Percentiles rank a stretch among this genome's conserved stretches.
Conservation (phyloP, 1,140 invertebrate species). For the Artemia franciscana region DNA sequence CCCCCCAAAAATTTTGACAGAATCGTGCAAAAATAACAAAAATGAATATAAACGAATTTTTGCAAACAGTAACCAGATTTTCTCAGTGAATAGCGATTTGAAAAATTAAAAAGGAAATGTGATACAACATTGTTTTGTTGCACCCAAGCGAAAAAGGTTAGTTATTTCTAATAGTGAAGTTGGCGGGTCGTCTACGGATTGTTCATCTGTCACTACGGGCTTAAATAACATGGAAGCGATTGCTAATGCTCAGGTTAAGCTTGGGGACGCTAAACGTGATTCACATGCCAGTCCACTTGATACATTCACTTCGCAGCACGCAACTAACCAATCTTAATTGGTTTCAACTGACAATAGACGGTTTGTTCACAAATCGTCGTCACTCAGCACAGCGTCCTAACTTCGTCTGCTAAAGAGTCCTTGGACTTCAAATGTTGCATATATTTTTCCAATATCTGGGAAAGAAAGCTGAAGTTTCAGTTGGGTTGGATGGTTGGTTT, state of each 20-base stretch:
- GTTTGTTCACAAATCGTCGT: no score
- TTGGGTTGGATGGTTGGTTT: not conserved
- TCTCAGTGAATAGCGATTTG: not conserved
- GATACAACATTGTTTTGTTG: not conserved
- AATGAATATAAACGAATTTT: not conserved
- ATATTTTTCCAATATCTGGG: no score
- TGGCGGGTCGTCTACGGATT: not conserved
- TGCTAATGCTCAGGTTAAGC: no score
- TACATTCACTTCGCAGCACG: no score
- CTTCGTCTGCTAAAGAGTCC: no score
- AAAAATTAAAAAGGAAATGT: not conserved
- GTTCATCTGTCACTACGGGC: not conserved
- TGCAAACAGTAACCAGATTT: not conserved
- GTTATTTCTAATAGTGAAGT: not conserved
- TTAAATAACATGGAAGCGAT: not conserved
- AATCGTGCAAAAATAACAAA: not conserved
- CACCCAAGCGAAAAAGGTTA: not conserved
- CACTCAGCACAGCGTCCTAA: no score
- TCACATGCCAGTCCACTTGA: not conserved
- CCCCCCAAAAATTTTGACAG: not conserved
- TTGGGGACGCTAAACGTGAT: not conserved
- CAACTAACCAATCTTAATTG: no score
- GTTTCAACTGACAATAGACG: no score
- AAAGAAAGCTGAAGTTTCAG: no score
- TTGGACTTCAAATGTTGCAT: no score